Evolutionary conservation across 2,113 vertebrate species (phyloP).

Genomic region (Anarrhichthys ocellatus): DNA sequence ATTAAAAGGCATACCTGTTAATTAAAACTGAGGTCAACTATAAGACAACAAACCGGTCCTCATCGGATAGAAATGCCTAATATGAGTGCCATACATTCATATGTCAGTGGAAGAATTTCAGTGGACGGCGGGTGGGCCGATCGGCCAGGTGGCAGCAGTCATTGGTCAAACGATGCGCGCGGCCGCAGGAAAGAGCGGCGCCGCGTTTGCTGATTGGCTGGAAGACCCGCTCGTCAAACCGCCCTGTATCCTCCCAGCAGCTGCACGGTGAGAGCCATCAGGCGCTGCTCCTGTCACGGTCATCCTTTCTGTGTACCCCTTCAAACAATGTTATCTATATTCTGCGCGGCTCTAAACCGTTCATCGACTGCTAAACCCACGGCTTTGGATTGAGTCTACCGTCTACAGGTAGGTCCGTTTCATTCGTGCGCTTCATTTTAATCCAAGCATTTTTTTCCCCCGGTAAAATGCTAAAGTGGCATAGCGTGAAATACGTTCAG

Average conservation of each 20-base stretch:
- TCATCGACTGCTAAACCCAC: constrained; percentile 17
- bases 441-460: background rate
- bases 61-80: constrained; percentile 32
- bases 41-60: background rate
- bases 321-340: constrained; percentile 68
- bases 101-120: constrained; percentile 38
- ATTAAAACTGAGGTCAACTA: background rate
- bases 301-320: constrained; percentile 45
- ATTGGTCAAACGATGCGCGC: constrained; percentile 59
- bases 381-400: constrained; percentile 54
- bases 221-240: constrained; percentile 11
- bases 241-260: constrained; percentile 39
- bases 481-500: constrained; percentile 30
- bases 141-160: background rate
- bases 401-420: constrained; percentile 57
- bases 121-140: constrained; percentile 19
- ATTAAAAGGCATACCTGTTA: background rate
- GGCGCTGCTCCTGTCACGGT: constrained; percentile 65
- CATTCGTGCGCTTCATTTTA: background rate
- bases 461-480: background rate
- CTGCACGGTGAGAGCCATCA: constrained; percentile 66
- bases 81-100: background rate
- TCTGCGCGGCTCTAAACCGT: constrained; percentile 24
- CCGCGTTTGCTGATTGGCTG: constrained; percentile 71
- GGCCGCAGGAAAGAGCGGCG: background rate